Evolutionary conservation across 2,888 invertebrate species (phyloP).

Genomic region (Thera obeliscata): DNA sequence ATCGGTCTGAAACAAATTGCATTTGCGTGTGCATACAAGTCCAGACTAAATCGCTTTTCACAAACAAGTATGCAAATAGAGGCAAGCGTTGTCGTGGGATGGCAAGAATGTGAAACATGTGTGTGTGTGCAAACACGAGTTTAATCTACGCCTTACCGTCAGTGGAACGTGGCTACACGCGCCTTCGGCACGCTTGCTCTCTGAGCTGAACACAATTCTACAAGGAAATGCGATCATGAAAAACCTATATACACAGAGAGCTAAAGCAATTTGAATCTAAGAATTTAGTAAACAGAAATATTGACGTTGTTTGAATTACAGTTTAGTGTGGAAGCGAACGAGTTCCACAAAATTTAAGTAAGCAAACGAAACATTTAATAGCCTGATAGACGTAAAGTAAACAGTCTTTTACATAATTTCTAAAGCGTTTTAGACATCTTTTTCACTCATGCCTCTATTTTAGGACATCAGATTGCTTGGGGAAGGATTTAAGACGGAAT

Average conservation of each 20-base stretch:
- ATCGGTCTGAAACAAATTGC: conserved; percentile 57
- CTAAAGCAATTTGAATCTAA: conserved; percentile 4
- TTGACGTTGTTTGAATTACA: neutral
- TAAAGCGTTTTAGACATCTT: no score
- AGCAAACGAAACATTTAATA: no score
- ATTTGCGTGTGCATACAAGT: conserved; percentile 60
- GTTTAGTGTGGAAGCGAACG: neutral
- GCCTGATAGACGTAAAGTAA: no score
- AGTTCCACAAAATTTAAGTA: no score
- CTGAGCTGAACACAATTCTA: conserved; percentile 10
- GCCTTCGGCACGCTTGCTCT: conserved; percentile 13
- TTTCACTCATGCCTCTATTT: no score
- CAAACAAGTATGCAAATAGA: conserved; percentile 79
- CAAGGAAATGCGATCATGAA: conserved; percentile 19
- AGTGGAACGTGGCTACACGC: conserved; percentile 40
- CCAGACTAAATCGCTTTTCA: conserved; percentile 71
- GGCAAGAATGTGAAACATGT: conserved; percentile 77
- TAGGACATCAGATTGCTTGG: no score
- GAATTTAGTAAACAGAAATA: conserved; percentile 12
- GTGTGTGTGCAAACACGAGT: conserved; percentile 76
- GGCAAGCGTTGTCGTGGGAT: conserved; percentile 67
- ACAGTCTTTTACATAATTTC: no score
- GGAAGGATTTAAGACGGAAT: no score
- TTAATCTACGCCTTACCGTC: conserved; percentile 80
- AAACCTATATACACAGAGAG: neutral